Percentiles rank a stretch among this genome's conserved stretches.
These are phyloP conservation scores for Craniophora ligustri DNA, from an alignment of 2,888 invertebrate genomes.

Conservation along the genomic window DNA sequence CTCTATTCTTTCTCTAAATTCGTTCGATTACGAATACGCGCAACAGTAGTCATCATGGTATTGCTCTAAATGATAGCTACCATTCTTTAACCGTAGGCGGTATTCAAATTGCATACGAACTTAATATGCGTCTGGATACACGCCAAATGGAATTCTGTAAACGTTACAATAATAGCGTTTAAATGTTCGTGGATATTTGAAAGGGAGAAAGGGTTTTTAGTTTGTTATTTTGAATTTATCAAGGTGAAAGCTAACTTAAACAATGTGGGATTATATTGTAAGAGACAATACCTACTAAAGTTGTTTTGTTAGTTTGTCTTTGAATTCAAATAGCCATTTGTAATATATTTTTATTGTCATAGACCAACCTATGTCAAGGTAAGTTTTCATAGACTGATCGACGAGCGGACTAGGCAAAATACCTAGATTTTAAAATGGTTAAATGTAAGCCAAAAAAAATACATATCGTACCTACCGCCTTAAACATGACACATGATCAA, in stretches of 20 bases:
- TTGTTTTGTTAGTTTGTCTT: too few relatives aligned
- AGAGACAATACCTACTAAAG: too few relatives aligned
- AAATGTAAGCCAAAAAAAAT: too few relatives aligned
- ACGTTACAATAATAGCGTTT: constrained; percentile 42
- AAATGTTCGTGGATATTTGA: constrained; percentile 10
- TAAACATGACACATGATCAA: too few relatives aligned
- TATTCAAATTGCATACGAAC: constrained; percentile 64
- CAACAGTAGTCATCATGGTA: constrained; percentile 71
- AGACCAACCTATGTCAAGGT: too few relatives aligned
- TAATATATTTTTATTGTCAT: too few relatives aligned
- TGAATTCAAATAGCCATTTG: too few relatives aligned
- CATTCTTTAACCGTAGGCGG: constrained; percentile 75
- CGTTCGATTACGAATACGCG: constrained; percentile 36
- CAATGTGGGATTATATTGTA: too few relatives aligned
- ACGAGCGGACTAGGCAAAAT: too few relatives aligned
- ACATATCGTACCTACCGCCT: too few relatives aligned
- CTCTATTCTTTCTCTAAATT: constrained; percentile 22
- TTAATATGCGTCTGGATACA: constrained; percentile 48
- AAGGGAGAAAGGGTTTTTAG: constrained; percentile 1
- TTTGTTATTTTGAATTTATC: background rate
- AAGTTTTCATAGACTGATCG: too few relatives aligned
- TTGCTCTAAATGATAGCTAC: constrained; percentile 73
- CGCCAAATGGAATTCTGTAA: constrained; percentile 41
- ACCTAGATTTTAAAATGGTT: too few relatives aligned
- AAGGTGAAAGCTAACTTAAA: background rate